Percentiles rank a stretch among this genome's conserved stretches.
phyloP scores from a whole-genome alignment of 2,888 invertebrate species.

The Dryadula phaetusa region DNA sequence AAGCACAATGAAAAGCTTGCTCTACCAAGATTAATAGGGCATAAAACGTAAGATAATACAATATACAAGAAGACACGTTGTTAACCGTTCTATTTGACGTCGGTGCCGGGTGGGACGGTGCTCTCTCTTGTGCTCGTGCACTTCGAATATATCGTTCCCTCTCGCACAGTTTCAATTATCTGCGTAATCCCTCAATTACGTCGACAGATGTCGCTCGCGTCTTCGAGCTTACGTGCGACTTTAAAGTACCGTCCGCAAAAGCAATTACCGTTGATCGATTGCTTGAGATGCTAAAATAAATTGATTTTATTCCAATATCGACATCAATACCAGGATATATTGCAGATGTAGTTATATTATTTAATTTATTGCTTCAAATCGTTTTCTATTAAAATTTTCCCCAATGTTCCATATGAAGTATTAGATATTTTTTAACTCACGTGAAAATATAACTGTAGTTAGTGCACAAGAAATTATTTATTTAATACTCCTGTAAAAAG shows the following conservation, averaged over 20 bases:
- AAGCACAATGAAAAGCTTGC: slow-evolving; percentile 55
- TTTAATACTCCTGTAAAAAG: too few relatives aligned
- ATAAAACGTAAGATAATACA: slow-evolving; percentile 84
- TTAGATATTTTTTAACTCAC: neutral
- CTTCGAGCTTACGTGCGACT: slow-evolving; percentile 82
- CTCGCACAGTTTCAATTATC: slow-evolving; percentile 86
- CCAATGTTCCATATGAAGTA: too few relatives aligned
- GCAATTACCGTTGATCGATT: slow-evolving; percentile 74
- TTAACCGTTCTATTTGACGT: slow-evolving; percentile 83
- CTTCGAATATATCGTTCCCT: slow-evolving; percentile 56
- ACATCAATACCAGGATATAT: slow-evolving; percentile 32
- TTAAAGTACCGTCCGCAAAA: slow-evolving; percentile 81
- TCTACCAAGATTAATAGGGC: slow-evolving; percentile 82
- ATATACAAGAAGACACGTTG: slow-evolving; percentile 88
- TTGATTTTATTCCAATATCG: slow-evolving; percentile 51
- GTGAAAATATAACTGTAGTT: too few relatives aligned
- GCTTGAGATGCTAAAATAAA: slow-evolving; percentile 52
- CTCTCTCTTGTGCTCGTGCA: slow-evolving; percentile 63
- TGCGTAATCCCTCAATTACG: slow-evolving; percentile 88
- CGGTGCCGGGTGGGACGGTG: slow-evolving; percentile 62
- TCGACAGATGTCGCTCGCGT: slow-evolving; percentile 85
- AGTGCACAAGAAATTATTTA: too few relatives aligned
- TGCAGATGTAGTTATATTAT: neutral
- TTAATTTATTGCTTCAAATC: slow-evolving; percentile 36
- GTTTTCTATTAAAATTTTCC: slow-evolving; percentile 45